Conservation (phyloP, 2,113 vertebrate genomes). For the Alligator mississippiensis region DNA sequence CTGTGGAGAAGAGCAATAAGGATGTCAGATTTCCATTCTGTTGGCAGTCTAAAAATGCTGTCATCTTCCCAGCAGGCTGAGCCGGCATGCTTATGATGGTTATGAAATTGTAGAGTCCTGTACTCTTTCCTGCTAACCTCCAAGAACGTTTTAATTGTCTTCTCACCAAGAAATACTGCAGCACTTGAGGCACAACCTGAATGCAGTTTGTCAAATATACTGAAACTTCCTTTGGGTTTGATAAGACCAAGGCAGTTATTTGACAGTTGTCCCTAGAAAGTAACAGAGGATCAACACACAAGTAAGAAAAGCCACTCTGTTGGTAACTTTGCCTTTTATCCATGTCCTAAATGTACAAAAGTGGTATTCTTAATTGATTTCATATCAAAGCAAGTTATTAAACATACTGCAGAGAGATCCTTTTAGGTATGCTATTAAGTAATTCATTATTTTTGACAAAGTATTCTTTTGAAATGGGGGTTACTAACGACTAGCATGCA, state of each 20-base stretch:
- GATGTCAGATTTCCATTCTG: not conserved
- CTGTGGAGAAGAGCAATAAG: not conserved
- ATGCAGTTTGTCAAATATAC: not conserved
- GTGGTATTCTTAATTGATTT: not conserved
- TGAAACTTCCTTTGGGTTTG: not conserved
- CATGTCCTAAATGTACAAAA: not conserved
- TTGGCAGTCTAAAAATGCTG: not conserved
- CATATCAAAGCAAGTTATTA: not conserved
- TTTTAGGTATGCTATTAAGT: not conserved
- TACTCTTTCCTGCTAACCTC: not conserved
- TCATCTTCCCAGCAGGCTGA: not conserved
- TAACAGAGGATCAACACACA: not conserved
- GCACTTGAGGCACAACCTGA: not conserved
- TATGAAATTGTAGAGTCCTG: not conserved
- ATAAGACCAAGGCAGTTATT: not conserved
- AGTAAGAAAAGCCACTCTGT: not conserved
- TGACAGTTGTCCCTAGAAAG: too few species aligned
- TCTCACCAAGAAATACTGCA: not conserved
- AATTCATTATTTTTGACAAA: not conserved
- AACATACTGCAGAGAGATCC: not conserved
- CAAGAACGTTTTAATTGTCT: not conserved
- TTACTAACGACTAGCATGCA: not conserved
- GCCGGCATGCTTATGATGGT: not conserved
- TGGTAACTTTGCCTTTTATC: not conserved
- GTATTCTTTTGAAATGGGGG: not conserved